phyloP scores from a whole-genome alignment of 1,140 invertebrate species.

The Musca vetustissima region DNA sequence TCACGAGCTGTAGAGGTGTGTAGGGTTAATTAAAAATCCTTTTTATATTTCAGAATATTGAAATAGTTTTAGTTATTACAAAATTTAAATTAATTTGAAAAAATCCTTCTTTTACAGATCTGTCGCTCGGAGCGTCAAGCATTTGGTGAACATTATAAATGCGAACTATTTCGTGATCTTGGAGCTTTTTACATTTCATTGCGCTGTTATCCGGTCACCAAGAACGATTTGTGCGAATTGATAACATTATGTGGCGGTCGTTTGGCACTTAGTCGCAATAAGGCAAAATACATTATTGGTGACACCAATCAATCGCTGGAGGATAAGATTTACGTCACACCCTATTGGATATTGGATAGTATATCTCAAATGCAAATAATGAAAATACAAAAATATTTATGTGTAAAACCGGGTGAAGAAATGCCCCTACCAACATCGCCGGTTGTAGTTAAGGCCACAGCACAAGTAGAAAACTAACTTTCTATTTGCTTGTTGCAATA shows the following conservation, averaged over 20 bases:
- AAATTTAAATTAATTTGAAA: too few species aligned
- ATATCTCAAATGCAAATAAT: conserved; percentile 46
- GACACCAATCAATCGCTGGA: conserved; percentile 40
- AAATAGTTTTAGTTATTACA: too few species aligned
- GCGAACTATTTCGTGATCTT: conserved; percentile 57
- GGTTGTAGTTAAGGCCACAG: not conserved
- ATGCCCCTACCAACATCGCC: not conserved
- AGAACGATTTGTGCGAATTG: conserved; percentile 57
- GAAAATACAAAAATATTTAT: conserved; percentile 34
- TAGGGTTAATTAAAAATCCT: too few species aligned
- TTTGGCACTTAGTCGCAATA: conserved; percentile 46
- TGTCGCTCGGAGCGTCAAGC: conserved; percentile 58
- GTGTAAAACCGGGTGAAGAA: not conserved
- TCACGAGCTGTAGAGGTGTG: conserved; percentile 58
- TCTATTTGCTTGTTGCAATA: too few species aligned
- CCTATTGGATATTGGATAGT: conserved; percentile 59
- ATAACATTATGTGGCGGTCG: conserved; percentile 57
- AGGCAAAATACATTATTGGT: conserved; percentile 58
- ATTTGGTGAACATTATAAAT: conserved; percentile 56
- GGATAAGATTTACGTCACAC: conserved; percentile 52
- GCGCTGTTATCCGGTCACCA: conserved; percentile 41
- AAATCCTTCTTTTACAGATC: conserved; percentile 44
- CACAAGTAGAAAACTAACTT: not conserved
- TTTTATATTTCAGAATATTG: too few species aligned
- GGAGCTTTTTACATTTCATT: conserved; percentile 57